phyloP scores from a whole-genome alignment of 2,113 vertebrate species.

The Typhlomys cinereus region DNA sequence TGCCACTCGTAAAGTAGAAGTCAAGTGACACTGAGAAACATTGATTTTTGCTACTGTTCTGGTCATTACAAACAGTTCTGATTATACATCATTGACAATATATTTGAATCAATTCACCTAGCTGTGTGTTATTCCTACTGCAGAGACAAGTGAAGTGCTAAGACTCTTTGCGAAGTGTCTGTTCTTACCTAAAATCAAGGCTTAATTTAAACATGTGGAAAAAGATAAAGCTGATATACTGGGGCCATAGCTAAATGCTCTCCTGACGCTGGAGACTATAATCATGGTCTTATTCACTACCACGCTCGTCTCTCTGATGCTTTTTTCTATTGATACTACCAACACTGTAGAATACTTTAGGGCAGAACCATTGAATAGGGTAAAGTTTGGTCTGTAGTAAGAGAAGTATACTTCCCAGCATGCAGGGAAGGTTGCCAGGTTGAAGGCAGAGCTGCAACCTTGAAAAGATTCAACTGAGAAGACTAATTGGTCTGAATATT shows the following conservation, averaged over 20 bases:
- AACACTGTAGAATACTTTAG: background rate
- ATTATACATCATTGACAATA: constrained; percentile 7
- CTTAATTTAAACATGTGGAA: background rate
- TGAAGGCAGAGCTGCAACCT: background rate
- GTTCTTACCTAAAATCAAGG: background rate
- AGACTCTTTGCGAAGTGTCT: background rate
- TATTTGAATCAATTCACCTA: background rate
- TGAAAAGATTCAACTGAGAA: background rate
- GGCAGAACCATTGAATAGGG: background rate
- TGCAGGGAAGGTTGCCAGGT: rapidly evolving
- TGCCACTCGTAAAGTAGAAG: background rate
- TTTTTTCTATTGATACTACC: background rate
- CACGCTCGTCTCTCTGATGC: background rate
- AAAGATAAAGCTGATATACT: background rate
- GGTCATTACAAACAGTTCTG: constrained; percentile 12
- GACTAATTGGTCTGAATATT: background rate
- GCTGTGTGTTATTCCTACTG: background rate
- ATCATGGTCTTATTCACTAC: background rate
- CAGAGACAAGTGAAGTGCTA: background rate
- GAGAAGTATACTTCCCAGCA: background rate
- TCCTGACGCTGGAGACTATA: background rate
- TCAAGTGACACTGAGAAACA: constrained; percentile 2
- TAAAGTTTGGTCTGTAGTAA: background rate
- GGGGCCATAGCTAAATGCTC: background rate
- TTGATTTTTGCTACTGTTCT: background rate